These are phyloP conservation scores for Chymomyza procnemis DNA, from an alignment of 2,888 invertebrate species.

Conservation along the genomic window DNA sequence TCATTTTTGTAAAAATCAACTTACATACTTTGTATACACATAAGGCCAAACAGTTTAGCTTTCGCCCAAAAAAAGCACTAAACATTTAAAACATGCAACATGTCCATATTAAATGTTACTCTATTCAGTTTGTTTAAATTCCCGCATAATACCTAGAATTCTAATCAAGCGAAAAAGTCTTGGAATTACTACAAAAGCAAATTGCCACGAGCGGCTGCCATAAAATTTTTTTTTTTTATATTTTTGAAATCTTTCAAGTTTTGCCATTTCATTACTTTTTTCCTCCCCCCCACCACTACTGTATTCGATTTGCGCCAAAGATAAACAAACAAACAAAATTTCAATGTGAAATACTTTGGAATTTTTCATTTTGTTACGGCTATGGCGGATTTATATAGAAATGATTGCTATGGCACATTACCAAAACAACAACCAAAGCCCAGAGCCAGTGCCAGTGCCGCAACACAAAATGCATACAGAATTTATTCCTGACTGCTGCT, in stretches of 20 bases:
- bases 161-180: constrained; percentile 45
- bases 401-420: constrained; percentile 46
- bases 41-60: background rate
- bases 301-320: constrained; percentile 10
- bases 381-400: constrained; percentile 46
- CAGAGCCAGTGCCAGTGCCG: constrained; percentile 15
- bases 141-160: constrained; percentile 12
- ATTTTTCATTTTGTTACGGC: constrained; percentile 45
- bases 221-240: constrained; percentile 61
- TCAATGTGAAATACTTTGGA: constrained; percentile 37
- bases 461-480: constrained; percentile 56
- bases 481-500: constrained; percentile 41
- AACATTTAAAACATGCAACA: too few relatives aligned
- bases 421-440: constrained; percentile 6
- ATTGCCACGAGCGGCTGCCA: constrained; percentile 67
- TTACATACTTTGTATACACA: background rate
- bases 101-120: background rate
- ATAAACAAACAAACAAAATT: constrained; percentile 58
- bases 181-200: background rate
- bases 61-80: background rate
- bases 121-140: background rate
- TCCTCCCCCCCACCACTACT: too few relatives aligned
- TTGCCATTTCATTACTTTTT: constrained; percentile 5
- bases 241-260: constrained; percentile 68
- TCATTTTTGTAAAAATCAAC: background rate